Evolutionary conservation across 1,140 invertebrate genomes (phyloP).

Genomic region (Probaryconus sp.): DNA sequence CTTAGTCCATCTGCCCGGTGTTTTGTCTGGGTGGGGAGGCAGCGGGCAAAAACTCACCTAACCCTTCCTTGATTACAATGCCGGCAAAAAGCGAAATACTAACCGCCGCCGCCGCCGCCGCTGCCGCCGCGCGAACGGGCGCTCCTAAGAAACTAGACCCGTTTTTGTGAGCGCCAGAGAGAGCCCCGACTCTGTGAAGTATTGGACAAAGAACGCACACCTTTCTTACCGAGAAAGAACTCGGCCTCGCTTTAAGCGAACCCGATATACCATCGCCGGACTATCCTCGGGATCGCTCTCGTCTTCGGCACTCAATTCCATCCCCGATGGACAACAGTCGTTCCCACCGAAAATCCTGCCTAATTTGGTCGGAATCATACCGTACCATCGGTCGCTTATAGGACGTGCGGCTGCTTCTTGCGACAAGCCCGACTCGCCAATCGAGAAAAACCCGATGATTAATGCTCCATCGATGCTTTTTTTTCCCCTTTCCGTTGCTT

Average conservation of each 20-base stretch:
- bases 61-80: conserved; percentile 80
- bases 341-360: conserved; percentile 43
- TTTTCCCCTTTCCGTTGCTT: no score
- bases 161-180: conserved; percentile 72
- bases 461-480: no score
- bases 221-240: conserved; percentile 47
- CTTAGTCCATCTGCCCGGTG: conserved; percentile 78
- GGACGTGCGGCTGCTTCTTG: no score
- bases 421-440: no score
- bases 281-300: conserved; percentile 15
- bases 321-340: conserved; percentile 22
- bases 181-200: conserved; percentile 69
- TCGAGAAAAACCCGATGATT: no score
- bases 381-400: no score
- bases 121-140: conserved; percentile 61
- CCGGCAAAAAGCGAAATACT: conserved; percentile 79
- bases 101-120: conserved; percentile 73
- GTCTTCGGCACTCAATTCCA: no score
- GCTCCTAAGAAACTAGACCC: conserved; percentile 78
- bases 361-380: conserved; percentile 44
- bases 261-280: no score
- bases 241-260: conserved; percentile 3
- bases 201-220: conserved; percentile 73
- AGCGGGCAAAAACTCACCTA: conserved; percentile 77
- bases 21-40: conserved; percentile 73